Evolutionary conservation across 2,888 invertebrate species (phyloP).

Genomic region (Limnephilus marmoratus): DNA sequence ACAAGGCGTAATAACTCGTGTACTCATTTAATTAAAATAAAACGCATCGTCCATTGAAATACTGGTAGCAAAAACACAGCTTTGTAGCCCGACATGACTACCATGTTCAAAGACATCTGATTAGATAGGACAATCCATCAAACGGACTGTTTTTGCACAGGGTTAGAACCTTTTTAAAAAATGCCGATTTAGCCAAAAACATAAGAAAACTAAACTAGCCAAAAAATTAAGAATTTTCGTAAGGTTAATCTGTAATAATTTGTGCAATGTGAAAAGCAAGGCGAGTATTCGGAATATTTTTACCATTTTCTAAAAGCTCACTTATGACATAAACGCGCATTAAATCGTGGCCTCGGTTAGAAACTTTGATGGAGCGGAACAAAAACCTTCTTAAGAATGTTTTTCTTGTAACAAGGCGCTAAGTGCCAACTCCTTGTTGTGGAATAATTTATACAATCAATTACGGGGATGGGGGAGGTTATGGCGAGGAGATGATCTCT

Average conservation of each 20-base stretch:
- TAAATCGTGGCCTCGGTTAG: constrained; percentile 29
- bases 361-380: constrained; percentile 6
- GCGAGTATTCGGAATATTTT: not conserved
- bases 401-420: constrained; percentile 54
- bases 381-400: constrained; percentile 46
- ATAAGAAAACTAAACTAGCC: not conserved
- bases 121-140: too few species aligned
- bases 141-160: too few species aligned
- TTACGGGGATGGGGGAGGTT: constrained; percentile 31
- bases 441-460: constrained; percentile 61
- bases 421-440: constrained; percentile 56
- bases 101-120: too few species aligned
- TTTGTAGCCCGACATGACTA: too few species aligned
- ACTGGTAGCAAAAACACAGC: too few species aligned
- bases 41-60: too few species aligned
- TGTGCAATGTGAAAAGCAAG: not conserved
- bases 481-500: constrained; percentile 29
- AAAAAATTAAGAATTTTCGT: too few species aligned
- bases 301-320: constrained; percentile 28
- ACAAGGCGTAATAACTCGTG: too few species aligned
- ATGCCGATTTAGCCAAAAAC: not conserved
- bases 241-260: not conserved
- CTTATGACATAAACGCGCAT: constrained; percentile 30
- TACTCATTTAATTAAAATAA: too few species aligned
- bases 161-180: too few species aligned